Percentiles rank a stretch among this genome's conserved stretches.
These are phyloP conservation scores for Arremon brunneinucha DNA, from an alignment of 2,797 vertebrate genomes.

Conservation along the genomic window DNA sequence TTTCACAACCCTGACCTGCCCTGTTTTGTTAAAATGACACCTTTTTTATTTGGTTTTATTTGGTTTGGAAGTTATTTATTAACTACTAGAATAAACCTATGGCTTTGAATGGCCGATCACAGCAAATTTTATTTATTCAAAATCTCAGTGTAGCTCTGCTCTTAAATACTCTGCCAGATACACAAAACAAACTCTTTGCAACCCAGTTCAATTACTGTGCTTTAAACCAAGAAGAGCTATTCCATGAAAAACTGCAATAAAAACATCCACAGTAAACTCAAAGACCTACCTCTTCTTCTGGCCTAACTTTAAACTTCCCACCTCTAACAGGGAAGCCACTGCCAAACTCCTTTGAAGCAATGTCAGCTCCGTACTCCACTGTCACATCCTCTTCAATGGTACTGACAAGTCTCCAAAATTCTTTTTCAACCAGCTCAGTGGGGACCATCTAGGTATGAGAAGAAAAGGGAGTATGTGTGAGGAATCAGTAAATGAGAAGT, in stretches of 20 bases:
- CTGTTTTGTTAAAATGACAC: background rate
- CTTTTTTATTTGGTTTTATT: background rate
- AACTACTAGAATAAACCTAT: background rate
- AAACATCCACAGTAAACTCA: background rate
- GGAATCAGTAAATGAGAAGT: background rate
- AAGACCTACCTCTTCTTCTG: conserved; percentile 88
- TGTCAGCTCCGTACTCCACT: conserved; percentile 97
- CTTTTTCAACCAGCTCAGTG: conserved; percentile 96
- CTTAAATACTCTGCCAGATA: background rate
- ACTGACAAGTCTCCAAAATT: conserved; percentile 97
- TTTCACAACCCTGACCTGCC: background rate
- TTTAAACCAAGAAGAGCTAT: background rate
- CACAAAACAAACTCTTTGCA: background rate
- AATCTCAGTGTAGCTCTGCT: background rate
- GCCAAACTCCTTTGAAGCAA: conserved; percentile 97
- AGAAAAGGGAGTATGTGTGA: background rate
- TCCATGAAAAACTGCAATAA: background rate
- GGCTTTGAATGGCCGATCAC: background rate
- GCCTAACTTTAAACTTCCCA: conserved; percentile 84
- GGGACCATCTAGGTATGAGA: conserved; percentile 89
- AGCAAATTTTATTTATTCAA: background rate
- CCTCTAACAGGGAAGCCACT: conserved; percentile 94
- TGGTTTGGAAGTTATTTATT: background rate
- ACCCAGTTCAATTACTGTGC: background rate
- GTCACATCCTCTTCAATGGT: conserved; percentile 98